A percentile compares a stretch with the other conserved stretches of the same genome.
Evolutionary conservation across 2,888 invertebrate genomes (phyloP).

Genomic region (Noctua comes): DNA sequence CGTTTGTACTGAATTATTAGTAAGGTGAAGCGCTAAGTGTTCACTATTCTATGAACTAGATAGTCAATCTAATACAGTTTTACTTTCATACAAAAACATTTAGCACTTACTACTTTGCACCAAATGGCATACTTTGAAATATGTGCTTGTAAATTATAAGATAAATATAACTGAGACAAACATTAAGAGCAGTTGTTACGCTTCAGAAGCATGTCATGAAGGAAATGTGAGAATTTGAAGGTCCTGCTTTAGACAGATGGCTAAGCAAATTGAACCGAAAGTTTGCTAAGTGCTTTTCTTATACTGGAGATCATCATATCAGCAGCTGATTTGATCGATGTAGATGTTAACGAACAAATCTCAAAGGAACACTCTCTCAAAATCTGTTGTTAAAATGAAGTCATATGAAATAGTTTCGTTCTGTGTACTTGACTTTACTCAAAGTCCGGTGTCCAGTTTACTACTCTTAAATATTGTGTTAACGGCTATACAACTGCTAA

Average conservation of each 20-base stretch:
- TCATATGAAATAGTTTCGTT: not conserved
- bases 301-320: not conserved
- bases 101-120: constrained; percentile 53
- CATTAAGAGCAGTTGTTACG: constrained; percentile 30
- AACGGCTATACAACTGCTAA: constrained; percentile 42
- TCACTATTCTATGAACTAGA: constrained; percentile 42
- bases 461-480: constrained; percentile 41
- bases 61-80: constrained; percentile 52
- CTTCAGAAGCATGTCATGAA: constrained; percentile 24
- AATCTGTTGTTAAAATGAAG: constrained; percentile 3
- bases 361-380: not conserved
- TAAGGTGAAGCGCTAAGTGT: constrained; percentile 42
- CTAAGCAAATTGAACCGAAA: not conserved
- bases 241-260: not conserved
- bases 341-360: not conserved
- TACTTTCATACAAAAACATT: constrained; percentile 63
- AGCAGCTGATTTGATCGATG: not conserved
- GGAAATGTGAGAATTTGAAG: constrained; percentile 20
- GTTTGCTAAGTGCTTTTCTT: constrained; percentile 13
- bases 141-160: constrained; percentile 42
- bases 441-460: constrained; percentile 40
- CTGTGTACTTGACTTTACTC: constrained; percentile 8
- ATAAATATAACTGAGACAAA: constrained; percentile 42
- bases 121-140: constrained; percentile 43
- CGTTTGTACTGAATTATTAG: constrained; percentile 57